These are phyloP conservation scores for Syngnathus acus DNA, from an alignment of 2,797 vertebrate species.

Conservation along the genomic window DNA sequence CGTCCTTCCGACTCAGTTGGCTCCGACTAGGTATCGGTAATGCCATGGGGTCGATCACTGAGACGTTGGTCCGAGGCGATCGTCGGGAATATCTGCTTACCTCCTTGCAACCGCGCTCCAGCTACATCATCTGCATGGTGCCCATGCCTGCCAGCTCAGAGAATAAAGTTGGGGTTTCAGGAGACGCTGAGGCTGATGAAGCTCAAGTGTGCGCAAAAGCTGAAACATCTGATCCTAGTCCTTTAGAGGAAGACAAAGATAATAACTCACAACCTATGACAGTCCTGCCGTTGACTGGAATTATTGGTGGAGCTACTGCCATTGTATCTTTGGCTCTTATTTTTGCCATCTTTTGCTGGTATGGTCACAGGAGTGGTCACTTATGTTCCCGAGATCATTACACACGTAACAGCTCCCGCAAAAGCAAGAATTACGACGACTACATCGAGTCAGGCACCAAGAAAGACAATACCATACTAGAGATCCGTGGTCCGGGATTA, in stretches of 20 bases:
- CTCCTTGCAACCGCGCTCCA: slow-evolving; percentile 81
- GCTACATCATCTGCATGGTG: slow-evolving; percentile 90
- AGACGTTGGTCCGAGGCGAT: slow-evolving; percentile 86
- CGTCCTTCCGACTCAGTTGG: slow-evolving; percentile 88
- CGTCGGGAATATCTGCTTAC: slow-evolving; percentile 85
- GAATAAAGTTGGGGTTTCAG: slow-evolving; percentile 53
- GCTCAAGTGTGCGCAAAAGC: slow-evolving; percentile 86
- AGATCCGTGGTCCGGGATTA: slow-evolving; percentile 82
- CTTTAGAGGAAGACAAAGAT: slow-evolving; percentile 67
- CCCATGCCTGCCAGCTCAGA: slow-evolving; percentile 73
- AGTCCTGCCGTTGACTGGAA: slow-evolving; percentile 78
- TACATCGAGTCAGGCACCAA: slow-evolving; percentile 91
- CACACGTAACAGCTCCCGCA: slow-evolving; percentile 75
- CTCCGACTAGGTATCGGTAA: slow-evolving; percentile 80
- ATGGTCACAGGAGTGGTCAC: slow-evolving; percentile 76
- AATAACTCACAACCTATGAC: slow-evolving; percentile 61
- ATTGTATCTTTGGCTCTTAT: slow-evolving; percentile 83
- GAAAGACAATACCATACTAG: slow-evolving; percentile 89
- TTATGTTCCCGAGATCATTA: slow-evolving; percentile 77
- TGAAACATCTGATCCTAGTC: slow-evolving; percentile 74
- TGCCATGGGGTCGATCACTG: slow-evolving; percentile 85
- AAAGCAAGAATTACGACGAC: slow-evolving; percentile 82
- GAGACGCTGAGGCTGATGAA: slow-evolving; percentile 73
- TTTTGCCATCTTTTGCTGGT: slow-evolving; percentile 84
- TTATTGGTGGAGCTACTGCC: slow-evolving; percentile 81